Evolutionary conservation across 2,888 invertebrate genomes (phyloP).

Genomic region (Gasteruption jaculator): DNA sequence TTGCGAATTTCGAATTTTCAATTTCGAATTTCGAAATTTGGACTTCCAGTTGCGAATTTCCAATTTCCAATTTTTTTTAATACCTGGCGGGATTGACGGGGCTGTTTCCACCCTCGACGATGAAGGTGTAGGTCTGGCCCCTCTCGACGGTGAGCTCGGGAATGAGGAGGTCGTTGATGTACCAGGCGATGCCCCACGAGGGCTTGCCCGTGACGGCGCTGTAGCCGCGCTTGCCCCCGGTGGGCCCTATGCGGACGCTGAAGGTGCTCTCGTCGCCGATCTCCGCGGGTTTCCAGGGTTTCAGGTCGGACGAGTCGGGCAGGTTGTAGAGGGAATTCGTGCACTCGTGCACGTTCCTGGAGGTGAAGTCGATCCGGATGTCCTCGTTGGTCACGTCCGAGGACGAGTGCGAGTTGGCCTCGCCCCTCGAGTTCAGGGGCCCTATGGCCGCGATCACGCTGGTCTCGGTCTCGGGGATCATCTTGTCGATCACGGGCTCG

Average conservation of each 20-base stretch:
- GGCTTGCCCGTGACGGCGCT: slow-evolving; percentile 73
- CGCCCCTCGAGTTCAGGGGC: slow-evolving; percentile 70
- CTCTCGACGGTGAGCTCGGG: slow-evolving; percentile 86
- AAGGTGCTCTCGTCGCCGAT: slow-evolving; percentile 64
- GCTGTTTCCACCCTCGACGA: slow-evolving; percentile 82
- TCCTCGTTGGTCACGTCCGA: slow-evolving; percentile 70
- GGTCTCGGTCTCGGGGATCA: slow-evolving; percentile 66
- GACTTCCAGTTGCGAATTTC: no score
- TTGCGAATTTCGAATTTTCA: no score
- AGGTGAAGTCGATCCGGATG: slow-evolving; percentile 74
- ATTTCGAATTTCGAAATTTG: no score
- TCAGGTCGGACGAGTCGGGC: slow-evolving; percentile 57
- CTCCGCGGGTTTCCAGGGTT: slow-evolving; percentile 67
- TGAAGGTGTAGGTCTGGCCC: slow-evolving; percentile 80
- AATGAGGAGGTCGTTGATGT: slow-evolving; percentile 83
- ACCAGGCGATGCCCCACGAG: slow-evolving; percentile 91
- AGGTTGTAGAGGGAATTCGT: slow-evolving; percentile 62
- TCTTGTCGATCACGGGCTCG: slow-evolving; percentile 68
- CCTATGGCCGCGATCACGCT: slow-evolving; percentile 87
- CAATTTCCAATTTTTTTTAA: slow-evolving; percentile 4
- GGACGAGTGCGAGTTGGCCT: slow-evolving; percentile 79
- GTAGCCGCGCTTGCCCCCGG: slow-evolving; percentile 77
- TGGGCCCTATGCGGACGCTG: slow-evolving; percentile 77
- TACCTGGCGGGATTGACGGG: slow-evolving; percentile 72
- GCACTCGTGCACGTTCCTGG: slow-evolving; percentile 67